A percentile compares a stretch with the other conserved stretches of the same genome.
Conservation (phyloP, 2,113 vertebrate genomes). For the Muscicapa adusta region DNA sequence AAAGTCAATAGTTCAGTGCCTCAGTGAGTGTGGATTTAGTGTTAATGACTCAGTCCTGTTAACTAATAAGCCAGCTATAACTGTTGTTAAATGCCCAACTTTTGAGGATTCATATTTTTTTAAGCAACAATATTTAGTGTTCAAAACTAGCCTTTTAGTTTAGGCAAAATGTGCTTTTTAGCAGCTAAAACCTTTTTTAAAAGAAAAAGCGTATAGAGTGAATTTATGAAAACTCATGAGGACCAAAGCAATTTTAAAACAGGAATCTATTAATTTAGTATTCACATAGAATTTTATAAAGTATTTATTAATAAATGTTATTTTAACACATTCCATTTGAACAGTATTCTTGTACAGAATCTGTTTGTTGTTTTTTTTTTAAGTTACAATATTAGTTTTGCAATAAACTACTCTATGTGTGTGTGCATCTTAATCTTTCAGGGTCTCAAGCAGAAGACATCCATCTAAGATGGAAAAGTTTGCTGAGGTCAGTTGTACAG, state of each 20-base stretch:
- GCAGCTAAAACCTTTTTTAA: conserved; percentile 64
- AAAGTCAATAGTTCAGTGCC: conserved; percentile 51
- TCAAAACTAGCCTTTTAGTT: conserved; percentile 70
- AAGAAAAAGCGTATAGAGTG: conserved; percentile 68
- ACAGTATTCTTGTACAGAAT: conserved; percentile 79
- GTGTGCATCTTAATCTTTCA: conserved; percentile 64
- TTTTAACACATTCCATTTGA: conserved; percentile 84
- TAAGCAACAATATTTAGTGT: conserved; percentile 66
- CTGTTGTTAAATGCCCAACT: conserved; percentile 58
- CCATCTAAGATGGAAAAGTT: conserved; percentile 66
- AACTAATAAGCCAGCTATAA: conserved; percentile 68
- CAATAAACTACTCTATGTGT: conserved; percentile 69
- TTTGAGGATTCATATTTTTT: conserved; percentile 69
- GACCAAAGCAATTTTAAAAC: conserved; percentile 83
- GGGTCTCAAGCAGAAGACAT: conserved; percentile 61
- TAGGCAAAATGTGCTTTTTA: conserved; percentile 72
- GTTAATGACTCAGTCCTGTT: conserved; percentile 62
- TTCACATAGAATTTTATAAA: conserved; percentile 81
- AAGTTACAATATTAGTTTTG: conserved; percentile 69
- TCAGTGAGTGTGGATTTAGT: conserved; percentile 37
- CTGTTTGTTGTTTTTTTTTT: conserved; percentile 43
- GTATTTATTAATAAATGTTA: conserved; percentile 86
- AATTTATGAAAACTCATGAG: conserved; percentile 76
- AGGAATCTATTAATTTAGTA: conserved; percentile 83
- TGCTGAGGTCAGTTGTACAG: conserved; percentile 65